phyloP scores from a whole-genome alignment of 2,113 vertebrate genomes.

The Bettongia penicillata region DNA sequence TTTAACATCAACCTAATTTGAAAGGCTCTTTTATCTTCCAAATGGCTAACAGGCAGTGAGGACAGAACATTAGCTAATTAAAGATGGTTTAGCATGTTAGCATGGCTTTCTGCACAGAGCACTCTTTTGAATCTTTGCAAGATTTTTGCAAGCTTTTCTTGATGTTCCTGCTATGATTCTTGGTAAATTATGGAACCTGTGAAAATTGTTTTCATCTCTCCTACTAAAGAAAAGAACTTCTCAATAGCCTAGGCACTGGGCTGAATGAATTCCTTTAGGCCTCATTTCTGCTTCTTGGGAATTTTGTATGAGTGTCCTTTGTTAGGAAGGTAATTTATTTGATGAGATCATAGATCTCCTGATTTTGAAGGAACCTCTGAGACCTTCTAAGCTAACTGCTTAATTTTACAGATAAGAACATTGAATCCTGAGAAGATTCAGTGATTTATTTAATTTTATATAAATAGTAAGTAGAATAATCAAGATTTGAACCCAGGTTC shows the following conservation, averaged over 20 bases:
- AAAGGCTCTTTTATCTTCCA: slow-evolving; percentile 67
- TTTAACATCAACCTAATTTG: slow-evolving; percentile 54
- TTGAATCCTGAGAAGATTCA: not conserved
- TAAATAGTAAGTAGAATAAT: not conserved
- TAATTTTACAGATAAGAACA: not conserved
- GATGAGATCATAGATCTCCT: not conserved
- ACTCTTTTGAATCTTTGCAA: slow-evolving; percentile 20
- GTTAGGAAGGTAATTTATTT: not conserved
- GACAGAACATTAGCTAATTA: slow-evolving; percentile 62
- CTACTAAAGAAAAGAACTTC: slow-evolving; percentile 44
- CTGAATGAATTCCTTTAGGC: not conserved
- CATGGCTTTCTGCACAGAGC: slow-evolving; percentile 48
- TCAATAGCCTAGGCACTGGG: not conserved
- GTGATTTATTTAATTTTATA: not conserved
- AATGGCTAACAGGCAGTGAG: slow-evolving; percentile 57
- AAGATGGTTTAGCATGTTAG: slow-evolving; percentile 64
- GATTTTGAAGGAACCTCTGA: not conserved
- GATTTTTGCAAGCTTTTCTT: slow-evolving; percentile 11
- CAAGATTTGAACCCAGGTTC: not conserved
- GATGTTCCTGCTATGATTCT: slow-evolving; percentile 32
- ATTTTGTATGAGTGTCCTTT: not conserved
- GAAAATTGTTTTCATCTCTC: slow-evolving; percentile 51
- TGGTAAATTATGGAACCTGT: slow-evolving; percentile 30
- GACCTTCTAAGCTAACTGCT: not conserved
- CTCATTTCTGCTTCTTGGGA: not conserved